Evolutionary conservation across 2,888 invertebrate genomes (phyloP), one percentile per base, ranked within the genome.

Genomic region (Acrocera orbiculus): DNA sequence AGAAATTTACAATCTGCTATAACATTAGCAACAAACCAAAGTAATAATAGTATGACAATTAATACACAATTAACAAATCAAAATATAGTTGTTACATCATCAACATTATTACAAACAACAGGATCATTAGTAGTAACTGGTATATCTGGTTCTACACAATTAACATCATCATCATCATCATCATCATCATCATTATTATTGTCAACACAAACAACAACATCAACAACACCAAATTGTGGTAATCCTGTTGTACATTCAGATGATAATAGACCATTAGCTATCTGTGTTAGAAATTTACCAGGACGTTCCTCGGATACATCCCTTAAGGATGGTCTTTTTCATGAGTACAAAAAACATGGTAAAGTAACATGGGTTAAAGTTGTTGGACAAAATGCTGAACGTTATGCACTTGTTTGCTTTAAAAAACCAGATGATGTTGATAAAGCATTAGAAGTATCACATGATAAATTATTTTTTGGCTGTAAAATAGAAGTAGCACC

Each of bases 311-410:
- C 79, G 57, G 93, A 93, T 62, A 87, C 89, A 48, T 92, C 90
- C 51, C 67, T 95, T 48, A 89, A 93, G 65, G 95, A 95, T 65
- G 95, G 93, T 46, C 74, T 95, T 47, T 95, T 89, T 66, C 93
- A 95, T 66, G 93, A 93, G 65, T 95, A 93, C 70, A 95, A 95
- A 68, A 95, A 93, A 58, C 89, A 92, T 64, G 95, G 93, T 42
- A 93, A 93, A 65, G 92, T 93, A 49, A 85, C 86, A 48, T 86
- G 87, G 73, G 90, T 93, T 38, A 83, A 83, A 59, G 83, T 95
- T 41, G 82, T 86, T 42, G 93, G 92, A 16, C 80, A 85, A 50
- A 87, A 81, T 46, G 76, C 80, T 32, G 89, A 89, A 51, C 70
- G 95, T 50, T 89, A 89, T 63, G 93, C 92, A 44, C 76, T 95